Conservation (phyloP, 1,140 invertebrate genomes). For the Calosoma granatense region DNA sequence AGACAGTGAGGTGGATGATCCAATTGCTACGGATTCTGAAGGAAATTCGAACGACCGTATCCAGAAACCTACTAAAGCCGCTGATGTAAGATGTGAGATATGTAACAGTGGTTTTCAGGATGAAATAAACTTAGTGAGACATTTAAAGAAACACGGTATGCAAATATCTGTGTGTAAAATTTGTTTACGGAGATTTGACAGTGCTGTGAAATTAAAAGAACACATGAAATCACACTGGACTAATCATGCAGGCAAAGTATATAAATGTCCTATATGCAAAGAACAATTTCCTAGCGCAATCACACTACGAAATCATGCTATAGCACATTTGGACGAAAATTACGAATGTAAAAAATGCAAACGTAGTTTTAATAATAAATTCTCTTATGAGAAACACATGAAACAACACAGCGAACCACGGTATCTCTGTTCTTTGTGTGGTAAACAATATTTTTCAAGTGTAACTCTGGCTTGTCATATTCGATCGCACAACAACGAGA, state of each 20-base stretch:
- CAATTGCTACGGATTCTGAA: too few relatives aligned
- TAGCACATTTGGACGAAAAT: neutral
- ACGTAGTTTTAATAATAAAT: neutral
- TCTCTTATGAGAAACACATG: neutral
- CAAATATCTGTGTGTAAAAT: conserved; percentile 1
- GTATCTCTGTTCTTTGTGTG: conserved; percentile 1
- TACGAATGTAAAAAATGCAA: neutral
- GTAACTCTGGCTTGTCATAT: neutral
- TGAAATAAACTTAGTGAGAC: neutral
- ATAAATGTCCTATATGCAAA: conserved; percentile 8
- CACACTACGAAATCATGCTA: neutral
- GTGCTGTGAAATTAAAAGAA: neutral
- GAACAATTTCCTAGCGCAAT: neutral
- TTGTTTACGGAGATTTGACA: neutral
- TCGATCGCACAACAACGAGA: conserved; percentile 30
- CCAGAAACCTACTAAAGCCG: neutral
- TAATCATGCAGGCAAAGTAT: neutral
- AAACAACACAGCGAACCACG: neutral
- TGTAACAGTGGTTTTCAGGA: neutral
- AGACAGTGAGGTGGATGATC: neutral
- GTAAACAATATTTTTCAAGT: neutral
- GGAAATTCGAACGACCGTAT: neutral
- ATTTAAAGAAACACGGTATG: conserved; percentile 1
- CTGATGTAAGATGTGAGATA: neutral
- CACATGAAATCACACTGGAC: neutral